Percentiles rank a stretch among this genome's conserved stretches.
Evolutionary conservation across 1,140 invertebrate species (phyloP).

Genomic region (Trypoxylus dichotomus): DNA sequence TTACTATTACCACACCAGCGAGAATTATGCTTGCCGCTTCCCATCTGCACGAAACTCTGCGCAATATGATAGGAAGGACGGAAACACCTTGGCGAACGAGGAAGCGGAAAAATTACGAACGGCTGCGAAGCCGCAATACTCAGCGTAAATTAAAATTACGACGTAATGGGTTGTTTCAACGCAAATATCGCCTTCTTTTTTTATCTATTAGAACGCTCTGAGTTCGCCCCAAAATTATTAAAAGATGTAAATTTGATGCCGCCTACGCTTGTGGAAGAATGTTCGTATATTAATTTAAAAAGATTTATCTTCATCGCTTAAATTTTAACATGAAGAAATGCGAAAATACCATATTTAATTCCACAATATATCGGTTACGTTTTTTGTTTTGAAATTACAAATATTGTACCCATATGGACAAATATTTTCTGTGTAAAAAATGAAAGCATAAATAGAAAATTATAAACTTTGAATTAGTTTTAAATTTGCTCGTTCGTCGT

Average conservation of each 20-base stretch:
- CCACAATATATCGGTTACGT: too few relatives aligned
- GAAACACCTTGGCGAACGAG: background rate
- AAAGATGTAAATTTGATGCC: conserved; percentile 6
- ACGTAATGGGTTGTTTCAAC: background rate
- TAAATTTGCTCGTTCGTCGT: too few relatives aligned
- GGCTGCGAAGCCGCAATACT: background rate
- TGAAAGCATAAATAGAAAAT: too few relatives aligned
- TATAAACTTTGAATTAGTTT: too few relatives aligned
- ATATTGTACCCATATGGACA: too few relatives aligned
- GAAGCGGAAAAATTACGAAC: background rate
- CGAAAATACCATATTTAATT: too few relatives aligned
- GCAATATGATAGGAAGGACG: background rate
- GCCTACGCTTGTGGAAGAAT: background rate
- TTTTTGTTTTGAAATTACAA: too few relatives aligned
- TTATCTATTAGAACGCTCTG: background rate
- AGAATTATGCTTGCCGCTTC: background rate
- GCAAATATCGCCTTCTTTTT: background rate
- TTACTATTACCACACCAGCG: background rate
- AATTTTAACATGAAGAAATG: background rate
- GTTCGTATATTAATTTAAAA: background rate
- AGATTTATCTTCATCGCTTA: background rate
- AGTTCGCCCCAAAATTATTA: background rate
- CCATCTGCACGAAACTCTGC: background rate
- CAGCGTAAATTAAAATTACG: conserved; percentile 3
- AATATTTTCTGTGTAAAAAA: too few relatives aligned